Conservation (phyloP, 1,140 invertebrate genomes). For the Drosophila cardini region DNA sequence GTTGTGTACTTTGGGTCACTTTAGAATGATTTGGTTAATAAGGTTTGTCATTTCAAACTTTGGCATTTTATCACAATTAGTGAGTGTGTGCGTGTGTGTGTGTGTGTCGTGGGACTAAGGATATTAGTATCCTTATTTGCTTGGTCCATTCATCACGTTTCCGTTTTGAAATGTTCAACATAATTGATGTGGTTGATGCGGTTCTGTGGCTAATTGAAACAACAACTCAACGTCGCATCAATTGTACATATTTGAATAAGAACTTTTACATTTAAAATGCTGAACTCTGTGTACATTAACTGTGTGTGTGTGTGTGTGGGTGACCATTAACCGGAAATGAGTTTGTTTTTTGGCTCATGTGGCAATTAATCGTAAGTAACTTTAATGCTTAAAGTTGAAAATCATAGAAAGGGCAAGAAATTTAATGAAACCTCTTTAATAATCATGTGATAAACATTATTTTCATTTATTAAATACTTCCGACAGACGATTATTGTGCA, state of each 20-base stretch:
- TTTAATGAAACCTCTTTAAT: neutral
- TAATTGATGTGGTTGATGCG: constrained; percentile 75
- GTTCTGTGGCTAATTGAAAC: constrained; percentile 74
- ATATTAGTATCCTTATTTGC: neutral
- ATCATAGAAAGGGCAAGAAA: constrained; percentile 23
- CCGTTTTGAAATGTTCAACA: constrained; percentile 65
- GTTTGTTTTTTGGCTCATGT: constrained; percentile 67
- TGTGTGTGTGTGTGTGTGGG: constrained; percentile 22
- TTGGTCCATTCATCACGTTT: constrained; percentile 3
- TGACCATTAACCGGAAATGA: constrained; percentile 66
- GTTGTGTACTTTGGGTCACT: constrained; percentile 18
- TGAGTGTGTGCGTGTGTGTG: neutral
- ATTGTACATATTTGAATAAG: constrained; percentile 4
- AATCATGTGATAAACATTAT: neutral
- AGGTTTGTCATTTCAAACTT: constrained; percentile 42
- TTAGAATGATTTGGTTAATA: constrained; percentile 32
- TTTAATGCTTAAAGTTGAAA: constrained; percentile 25
- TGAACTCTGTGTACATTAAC: constrained; percentile 34
- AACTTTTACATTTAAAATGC: constrained; percentile 64
- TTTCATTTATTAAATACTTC: constrained; percentile 53
- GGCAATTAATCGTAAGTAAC: constrained; percentile 43
- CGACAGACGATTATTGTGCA: constrained; percentile 59
- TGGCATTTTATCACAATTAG: constrained; percentile 52
- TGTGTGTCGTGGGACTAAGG: constrained; percentile 21
- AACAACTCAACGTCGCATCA: constrained; percentile 49